Evolutionary conservation across 37 sponge, comb jelly and placozoan genomes (phyloP).

Genomic region (Crambe crambe): DNA sequence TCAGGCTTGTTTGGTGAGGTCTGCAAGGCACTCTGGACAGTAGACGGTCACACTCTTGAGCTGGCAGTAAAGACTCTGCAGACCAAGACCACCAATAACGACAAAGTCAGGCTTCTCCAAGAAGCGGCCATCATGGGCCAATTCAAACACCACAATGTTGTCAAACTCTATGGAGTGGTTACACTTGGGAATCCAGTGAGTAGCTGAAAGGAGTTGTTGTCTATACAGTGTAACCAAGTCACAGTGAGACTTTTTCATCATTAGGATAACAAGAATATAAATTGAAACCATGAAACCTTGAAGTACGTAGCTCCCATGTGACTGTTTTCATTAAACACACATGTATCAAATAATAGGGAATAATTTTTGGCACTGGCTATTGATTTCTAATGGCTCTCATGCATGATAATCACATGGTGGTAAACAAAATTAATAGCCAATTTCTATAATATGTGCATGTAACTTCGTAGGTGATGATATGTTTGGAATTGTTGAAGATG

Average conservation of each 20-base stretch:
- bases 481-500: constrained; percentile 46
- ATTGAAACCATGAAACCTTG: no score
- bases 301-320: no score
- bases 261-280: no score
- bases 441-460: no score
- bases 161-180: constrained; percentile 71
- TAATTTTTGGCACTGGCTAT: no score
- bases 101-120: constrained; percentile 70
- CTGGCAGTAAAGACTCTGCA: constrained; percentile 71
- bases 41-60: constrained; percentile 1
- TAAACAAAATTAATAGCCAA: no score
- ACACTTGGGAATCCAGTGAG: constrained; percentile 72
- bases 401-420: no score
- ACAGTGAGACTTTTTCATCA: neutral
- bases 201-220: no score
- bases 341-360: no score
- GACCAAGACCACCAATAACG: constrained; percentile 1
- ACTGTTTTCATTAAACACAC: no score
- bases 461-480: constrained; percentile 67
- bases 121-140: constrained; percentile 83
- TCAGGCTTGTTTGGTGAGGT: constrained; percentile 78
- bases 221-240: neutral
- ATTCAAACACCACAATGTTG: constrained; percentile 72
- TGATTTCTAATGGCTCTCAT: no score
- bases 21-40: constrained; percentile 58